Conservation (phyloP, 2,797 vertebrate species). For the Buceros bicornis region DNA sequence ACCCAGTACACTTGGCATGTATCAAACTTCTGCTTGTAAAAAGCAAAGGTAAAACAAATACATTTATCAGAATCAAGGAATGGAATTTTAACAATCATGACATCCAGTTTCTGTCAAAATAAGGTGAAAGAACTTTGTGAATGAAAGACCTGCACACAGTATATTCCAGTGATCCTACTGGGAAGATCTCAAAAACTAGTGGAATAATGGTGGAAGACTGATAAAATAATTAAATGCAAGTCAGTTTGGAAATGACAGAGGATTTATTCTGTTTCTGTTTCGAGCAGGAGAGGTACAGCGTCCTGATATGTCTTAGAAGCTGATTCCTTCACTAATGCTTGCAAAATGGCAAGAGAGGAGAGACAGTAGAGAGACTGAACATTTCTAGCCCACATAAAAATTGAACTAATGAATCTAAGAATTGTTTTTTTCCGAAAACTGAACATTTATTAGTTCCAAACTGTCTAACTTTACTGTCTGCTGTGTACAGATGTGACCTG, state of each 20-base stretch:
- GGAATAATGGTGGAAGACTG: neutral
- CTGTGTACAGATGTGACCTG: neutral
- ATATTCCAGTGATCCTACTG: neutral
- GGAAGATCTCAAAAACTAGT: neutral
- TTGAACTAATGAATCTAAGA: neutral
- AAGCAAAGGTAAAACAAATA: neutral
- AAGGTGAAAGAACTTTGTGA: neutral
- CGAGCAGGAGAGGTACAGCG: neutral
- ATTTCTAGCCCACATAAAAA: neutral
- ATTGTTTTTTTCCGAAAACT: neutral
- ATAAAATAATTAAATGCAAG: neutral
- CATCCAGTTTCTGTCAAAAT: neutral
- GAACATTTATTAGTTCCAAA: neutral
- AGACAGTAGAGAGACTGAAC: neutral
- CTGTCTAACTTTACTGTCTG: neutral
- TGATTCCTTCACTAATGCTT: neutral
- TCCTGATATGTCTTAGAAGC: neutral
- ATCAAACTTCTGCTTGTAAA: neutral
- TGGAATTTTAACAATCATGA: neutral
- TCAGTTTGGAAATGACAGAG: neutral
- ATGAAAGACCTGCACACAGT: neutral
- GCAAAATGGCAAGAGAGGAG: neutral
- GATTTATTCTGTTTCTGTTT: neutral
- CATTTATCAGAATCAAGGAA: neutral
- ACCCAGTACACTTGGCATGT: neutral